These are phyloP conservation scores for Hofmannophila pseudospretella DNA, from an alignment of 2,888 invertebrate genomes.

Conservation along the genomic window DNA sequence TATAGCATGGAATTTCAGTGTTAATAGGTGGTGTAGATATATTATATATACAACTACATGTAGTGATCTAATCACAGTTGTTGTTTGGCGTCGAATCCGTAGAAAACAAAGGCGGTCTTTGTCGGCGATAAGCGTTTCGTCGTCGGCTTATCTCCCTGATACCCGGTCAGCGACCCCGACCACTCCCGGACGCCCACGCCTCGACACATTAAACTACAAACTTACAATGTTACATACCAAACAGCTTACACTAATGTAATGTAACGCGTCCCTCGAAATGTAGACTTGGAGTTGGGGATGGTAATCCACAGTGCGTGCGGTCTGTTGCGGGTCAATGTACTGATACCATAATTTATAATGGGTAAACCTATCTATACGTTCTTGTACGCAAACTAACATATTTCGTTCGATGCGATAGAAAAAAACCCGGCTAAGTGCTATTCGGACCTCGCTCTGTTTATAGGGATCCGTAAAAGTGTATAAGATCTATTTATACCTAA, in stretches of 20 bases:
- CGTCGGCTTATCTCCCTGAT: conserved; percentile 66
- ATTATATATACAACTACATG: neutral
- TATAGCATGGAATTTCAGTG: too few relatives aligned
- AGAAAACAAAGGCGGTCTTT: conserved; percentile 69
- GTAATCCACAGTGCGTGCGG: neutral
- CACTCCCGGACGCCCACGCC: conserved; percentile 39
- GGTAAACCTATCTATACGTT: too few relatives aligned
- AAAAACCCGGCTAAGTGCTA: too few relatives aligned
- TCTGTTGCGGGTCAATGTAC: neutral
- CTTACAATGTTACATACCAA: conserved; percentile 4
- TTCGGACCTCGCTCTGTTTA: too few relatives aligned
- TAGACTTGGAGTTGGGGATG: neutral
- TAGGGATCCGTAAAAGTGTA: too few relatives aligned
- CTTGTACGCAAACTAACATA: too few relatives aligned
- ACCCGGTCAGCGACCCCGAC: conserved; percentile 60
- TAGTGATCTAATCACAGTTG: conserved; percentile 49
- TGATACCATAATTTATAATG: neutral
- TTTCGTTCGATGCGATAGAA: too few relatives aligned
- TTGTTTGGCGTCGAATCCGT: conserved; percentile 49
- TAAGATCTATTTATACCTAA: too few relatives aligned
- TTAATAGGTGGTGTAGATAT: too few relatives aligned
- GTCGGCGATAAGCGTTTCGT: conserved; percentile 63
- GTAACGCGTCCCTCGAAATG: neutral
- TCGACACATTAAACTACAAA: conserved; percentile 38
- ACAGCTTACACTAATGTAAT: neutral